Evolutionary conservation across 2,113 vertebrate genomes (phyloP), one percentile per base, ranked within the genome.

Genomic region (Embiotoca jacksoni): DNA sequence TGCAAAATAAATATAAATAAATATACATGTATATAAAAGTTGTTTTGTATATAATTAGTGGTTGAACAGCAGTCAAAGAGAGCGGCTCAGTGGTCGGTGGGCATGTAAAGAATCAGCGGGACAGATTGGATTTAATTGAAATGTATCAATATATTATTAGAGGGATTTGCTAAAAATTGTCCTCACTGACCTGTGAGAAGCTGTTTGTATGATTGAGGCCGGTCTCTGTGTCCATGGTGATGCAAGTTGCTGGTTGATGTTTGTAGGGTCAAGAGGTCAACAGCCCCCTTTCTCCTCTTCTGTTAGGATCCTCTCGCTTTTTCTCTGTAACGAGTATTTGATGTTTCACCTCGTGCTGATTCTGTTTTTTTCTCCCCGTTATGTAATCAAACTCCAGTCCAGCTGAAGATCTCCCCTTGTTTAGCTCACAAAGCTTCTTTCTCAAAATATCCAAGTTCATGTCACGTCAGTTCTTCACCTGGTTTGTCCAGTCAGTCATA

Each of bases 191-290:
- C 88, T 90, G 85, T 14, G 75, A 68, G 32, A 50, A 68, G 69
- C 56, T 6, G 7, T 70, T 72, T 16, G 15, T n/a, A 33, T 50
- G 59, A n/a, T 5, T 57, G 6, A 65, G 35, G 32, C 54, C 39
- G 7, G 33, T 55, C 7, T 86, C 81, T 59, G 67, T n/a, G 57
- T 88, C 87, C 92, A 91, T 91, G 39, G 71, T 85, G 82, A 79
- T 56, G 74, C 50, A 64, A 73, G 46, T 30, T 10, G 14, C 7
- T 32, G 49, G 58, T 56, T 15, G 49, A 7, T 3, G 75, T 54
- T 76, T 66, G 72, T 2, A 57, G 32, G 74, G 58, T 83, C 63
- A 79, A 68, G 65, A 62, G 86, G 77, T 89, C 80, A 79, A n/a
- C 6, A 30, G 6, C 31, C 69, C 30, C 36, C 11, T 56, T 53